Base-by-base conservation (phyloP, 2,113 vertebrate genomes). In the Illadopsis cleaveri region DNA sequence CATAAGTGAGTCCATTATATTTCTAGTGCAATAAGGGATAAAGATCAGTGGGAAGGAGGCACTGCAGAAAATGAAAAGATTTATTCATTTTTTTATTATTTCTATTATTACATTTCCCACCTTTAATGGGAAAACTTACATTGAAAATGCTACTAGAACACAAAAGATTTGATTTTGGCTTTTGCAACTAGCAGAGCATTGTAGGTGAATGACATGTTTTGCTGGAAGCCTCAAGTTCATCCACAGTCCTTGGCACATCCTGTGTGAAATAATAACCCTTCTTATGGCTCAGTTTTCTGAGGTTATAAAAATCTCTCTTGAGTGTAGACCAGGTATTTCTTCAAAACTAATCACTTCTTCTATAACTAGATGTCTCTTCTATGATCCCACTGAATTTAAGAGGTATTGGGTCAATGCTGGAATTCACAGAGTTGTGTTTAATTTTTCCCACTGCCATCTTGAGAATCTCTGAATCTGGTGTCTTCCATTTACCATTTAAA, bases 221-320 rank as follows among this genome's bases (percentile, higher is more conserved):
- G 10, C 47, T 75, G 44, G 28, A 78, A 89, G 8, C 17, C 14
- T 45, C 57, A 88, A 45, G n/a, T 62, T 45, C 16, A 54, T 60
- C 10, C 40, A 45, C 1, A 2, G 21, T 53, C 23, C 20, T 64
- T 1, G 0, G 23, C 7, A 0, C 45, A 66, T 33, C 30, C 21
- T 57, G 4, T 45, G 18, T 45, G 50, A 86, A 96, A 50, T 19
- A 78, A 66, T 40, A 61, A 60, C 10, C 22, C 58, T 47, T 65
- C 28, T 56, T 25, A 6, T 3, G 7, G 9, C 13, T 93, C 12
- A 10, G 9, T 56, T 68, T 92, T 78, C 53, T 75, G 28, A 58
- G 15, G 5, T 58, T 71, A 54, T 12, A 66, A 42, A 93, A 77
- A 15, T 50, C 11, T 7, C 6, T 57, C 15, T 90, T 37, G 30